phyloP scores from a whole-genome alignment of 2,113 vertebrate genomes.

The Octodon degus region DNA sequence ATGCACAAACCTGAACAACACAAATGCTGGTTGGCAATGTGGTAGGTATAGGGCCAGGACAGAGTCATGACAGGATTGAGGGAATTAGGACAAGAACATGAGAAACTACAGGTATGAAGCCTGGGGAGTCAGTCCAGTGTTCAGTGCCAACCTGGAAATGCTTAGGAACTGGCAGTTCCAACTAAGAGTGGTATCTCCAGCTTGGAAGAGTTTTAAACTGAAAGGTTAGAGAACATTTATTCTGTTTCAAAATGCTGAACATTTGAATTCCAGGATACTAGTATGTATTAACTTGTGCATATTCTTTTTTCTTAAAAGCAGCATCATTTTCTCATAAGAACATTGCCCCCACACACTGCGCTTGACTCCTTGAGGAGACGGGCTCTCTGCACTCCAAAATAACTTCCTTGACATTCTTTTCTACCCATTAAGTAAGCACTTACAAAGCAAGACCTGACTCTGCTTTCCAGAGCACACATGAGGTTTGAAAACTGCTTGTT shows the following conservation, averaged over 20 bases:
- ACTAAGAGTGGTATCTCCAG: neutral
- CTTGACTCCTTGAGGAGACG: conserved; percentile 24
- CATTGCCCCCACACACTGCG: conserved; percentile 41
- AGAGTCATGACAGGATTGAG: neutral
- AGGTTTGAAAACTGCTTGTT: conserved; percentile 56
- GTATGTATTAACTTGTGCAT: conserved; percentile 42
- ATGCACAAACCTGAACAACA: neutral
- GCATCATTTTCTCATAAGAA: neutral
- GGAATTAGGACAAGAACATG: neutral
- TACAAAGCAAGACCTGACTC: conserved; percentile 26
- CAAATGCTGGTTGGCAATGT: neutral
- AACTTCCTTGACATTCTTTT: neutral
- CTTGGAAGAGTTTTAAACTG: conserved; percentile 58
- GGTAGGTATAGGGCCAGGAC: neutral
- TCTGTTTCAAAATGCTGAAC: conserved; percentile 70
- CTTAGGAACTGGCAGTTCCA: neutral
- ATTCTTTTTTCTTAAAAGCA: neutral
- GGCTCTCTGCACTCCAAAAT: neutral
- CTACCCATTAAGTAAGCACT: conserved; percentile 49
- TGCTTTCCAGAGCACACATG: conserved; percentile 40
- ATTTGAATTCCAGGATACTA: conserved; percentile 70
- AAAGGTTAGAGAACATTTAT: conserved; percentile 75
- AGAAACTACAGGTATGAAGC: neutral
- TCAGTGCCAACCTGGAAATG: neutral
- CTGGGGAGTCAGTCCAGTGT: too few species aligned